A percentile compares a stretch with the other conserved stretches of the same genome.
Evolutionary conservation across 2,888 invertebrate genomes (phyloP).

Genomic region (Hypsopygia costalis): DNA sequence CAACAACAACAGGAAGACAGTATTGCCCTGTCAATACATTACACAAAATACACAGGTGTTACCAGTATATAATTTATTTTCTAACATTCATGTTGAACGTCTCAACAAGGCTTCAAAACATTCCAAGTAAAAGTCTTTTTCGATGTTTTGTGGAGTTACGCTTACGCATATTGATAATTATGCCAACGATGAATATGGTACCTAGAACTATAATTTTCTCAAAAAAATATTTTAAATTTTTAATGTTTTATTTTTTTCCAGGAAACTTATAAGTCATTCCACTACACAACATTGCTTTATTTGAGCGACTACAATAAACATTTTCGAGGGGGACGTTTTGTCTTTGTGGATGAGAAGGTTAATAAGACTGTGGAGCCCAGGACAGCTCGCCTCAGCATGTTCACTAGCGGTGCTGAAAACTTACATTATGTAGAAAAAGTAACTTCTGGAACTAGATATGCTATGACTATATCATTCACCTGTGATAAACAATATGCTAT

Average conservation of each 20-base stretch:
- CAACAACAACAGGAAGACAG: too few species aligned
- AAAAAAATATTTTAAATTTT: too few species aligned
- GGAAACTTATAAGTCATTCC: constrained; percentile 93
- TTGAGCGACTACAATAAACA: constrained; percentile 87
- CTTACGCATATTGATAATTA: too few species aligned
- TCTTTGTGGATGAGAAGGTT: constrained; percentile 86
- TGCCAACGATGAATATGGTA: too few species aligned
- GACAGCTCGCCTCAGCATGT: constrained; percentile 89
- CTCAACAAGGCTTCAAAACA: too few species aligned
- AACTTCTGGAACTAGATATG: constrained; percentile 86
- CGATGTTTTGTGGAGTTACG: too few species aligned
- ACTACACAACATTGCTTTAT: constrained; percentile 92
- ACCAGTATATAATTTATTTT: too few species aligned
- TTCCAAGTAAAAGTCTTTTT: too few species aligned
- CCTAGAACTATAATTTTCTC: too few species aligned
- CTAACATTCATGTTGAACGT: too few species aligned
- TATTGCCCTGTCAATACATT: too few species aligned
- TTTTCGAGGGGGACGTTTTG: constrained; percentile 91
- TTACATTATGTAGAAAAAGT: constrained; percentile 91
- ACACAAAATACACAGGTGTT: too few species aligned
- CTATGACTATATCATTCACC: constrained; percentile 92
- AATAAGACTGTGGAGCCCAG: constrained; percentile 88
- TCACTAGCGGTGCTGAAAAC: constrained; percentile 94
- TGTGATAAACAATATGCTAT: constrained; percentile 87
- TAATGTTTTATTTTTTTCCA: constrained; percentile 53